A percentile compares a stretch with the other conserved stretches of the same genome.
Conservation (phyloP, 2,888 invertebrate genomes). For the Scaptomyza flava region DNA sequence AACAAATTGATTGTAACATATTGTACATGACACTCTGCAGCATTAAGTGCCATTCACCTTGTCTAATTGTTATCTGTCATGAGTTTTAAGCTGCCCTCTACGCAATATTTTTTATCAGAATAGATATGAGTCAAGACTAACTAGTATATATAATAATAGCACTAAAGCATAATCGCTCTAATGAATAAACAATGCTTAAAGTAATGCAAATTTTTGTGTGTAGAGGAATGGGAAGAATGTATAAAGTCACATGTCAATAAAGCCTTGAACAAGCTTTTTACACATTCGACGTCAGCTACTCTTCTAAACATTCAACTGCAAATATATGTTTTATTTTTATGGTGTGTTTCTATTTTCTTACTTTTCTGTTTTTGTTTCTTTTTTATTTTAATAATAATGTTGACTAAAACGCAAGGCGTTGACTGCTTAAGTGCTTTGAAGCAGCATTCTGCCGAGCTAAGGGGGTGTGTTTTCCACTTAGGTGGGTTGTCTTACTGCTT, state of each 20-base stretch:
- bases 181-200: constrained; percentile 43
- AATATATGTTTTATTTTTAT: constrained; percentile 26
- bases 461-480: constrained; percentile 36
- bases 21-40: neutral
- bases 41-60: neutral
- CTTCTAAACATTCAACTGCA: constrained; percentile 21
- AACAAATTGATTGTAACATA: too few species aligned
- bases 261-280: constrained; percentile 36
- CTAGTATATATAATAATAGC: constrained; percentile 1
- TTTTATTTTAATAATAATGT: constrained; percentile 40
- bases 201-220: constrained; percentile 25
- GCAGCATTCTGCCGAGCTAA: constrained; percentile 41
- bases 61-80: constrained; percentile 1
- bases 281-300: constrained; percentile 14
- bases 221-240: neutral
- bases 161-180: neutral
- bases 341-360: constrained; percentile 8
- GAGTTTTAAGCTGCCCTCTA: constrained; percentile 1
- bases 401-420: constrained; percentile 57
- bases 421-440: constrained; percentile 60
- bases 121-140: neutral
- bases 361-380: constrained; percentile 13
- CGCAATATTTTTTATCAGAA: constrained; percentile 7
- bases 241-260: constrained; percentile 54
- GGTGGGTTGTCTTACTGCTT: constrained; percentile 49